A percentile compares a stretch with the other conserved stretches of the same genome.
Evolutionary conservation across 2,113 vertebrate genomes (phyloP).

Genomic region (Vidua chalybeata): DNA sequence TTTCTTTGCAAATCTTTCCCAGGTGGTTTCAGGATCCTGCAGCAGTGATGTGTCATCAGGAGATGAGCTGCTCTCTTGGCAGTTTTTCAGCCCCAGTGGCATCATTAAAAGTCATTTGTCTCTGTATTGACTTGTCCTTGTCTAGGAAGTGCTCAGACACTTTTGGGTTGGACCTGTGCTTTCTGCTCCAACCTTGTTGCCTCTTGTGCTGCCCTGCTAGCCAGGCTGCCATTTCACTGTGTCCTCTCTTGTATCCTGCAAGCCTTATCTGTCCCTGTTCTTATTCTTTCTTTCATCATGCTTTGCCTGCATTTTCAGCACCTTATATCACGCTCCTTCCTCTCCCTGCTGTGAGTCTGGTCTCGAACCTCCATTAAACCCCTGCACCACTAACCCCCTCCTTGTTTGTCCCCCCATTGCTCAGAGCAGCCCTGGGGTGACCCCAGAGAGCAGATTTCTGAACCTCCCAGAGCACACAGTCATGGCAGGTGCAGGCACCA

Average conservation of each 20-base stretch:
- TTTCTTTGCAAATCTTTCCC: not conserved
- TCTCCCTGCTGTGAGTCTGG: not conserved
- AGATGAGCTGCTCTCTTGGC: not conserved
- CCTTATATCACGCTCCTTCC: not conserved
- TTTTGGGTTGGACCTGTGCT: not conserved
- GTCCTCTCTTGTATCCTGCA: not conserved
- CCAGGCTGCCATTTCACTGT: not conserved
- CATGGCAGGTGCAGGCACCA: not conserved
- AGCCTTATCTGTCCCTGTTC: not conserved
- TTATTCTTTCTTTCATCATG: not conserved
- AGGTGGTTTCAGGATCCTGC: not conserved
- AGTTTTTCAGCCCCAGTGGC: not conserved
- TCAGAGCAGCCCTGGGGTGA: conserved; percentile 77
- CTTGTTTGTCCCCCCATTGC: conserved; percentile 65
- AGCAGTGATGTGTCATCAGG: not conserved
- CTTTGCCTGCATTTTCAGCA: not conserved
- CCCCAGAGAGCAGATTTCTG: conserved; percentile 66
- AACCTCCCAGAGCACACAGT: conserved; percentile 1
- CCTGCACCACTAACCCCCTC: conserved; percentile 42
- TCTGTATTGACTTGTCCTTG: not conserved
- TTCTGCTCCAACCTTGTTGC: not conserved
- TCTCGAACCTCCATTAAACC: not conserved
- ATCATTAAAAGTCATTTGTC: not conserved
- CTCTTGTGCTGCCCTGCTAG: not conserved
- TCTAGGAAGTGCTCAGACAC: not conserved